Conservation (phyloP, 2,797 vertebrate species). For the Melanotaenia nigrans region DNA sequence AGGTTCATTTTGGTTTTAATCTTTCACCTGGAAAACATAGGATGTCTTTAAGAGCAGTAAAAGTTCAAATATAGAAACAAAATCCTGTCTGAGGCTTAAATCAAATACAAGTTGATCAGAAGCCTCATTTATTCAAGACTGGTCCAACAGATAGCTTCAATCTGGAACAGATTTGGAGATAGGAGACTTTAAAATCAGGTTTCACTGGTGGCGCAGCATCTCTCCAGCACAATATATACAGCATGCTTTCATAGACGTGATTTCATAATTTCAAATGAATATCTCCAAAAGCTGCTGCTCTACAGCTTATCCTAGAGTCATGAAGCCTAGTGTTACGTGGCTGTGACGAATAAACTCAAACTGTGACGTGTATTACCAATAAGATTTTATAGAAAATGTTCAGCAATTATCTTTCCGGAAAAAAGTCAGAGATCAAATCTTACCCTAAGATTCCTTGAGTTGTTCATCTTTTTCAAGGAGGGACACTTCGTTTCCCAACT, state of each 20-base stretch:
- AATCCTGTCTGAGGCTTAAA: neutral
- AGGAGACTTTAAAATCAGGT: neutral
- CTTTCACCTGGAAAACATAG: neutral
- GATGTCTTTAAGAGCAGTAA: neutral
- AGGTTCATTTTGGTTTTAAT: neutral
- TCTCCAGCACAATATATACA: neutral
- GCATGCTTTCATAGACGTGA: neutral
- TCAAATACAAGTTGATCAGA: neutral
- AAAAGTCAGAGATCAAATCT: constrained; percentile 43
- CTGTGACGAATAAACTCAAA: constrained; percentile 22
- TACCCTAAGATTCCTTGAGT: constrained; percentile 78
- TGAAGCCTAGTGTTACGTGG: constrained; percentile 5
- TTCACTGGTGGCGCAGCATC: neutral
- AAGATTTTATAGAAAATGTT: constrained; percentile 23
- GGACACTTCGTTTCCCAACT: constrained; percentile 58
- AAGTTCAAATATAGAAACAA: constrained; percentile 3
- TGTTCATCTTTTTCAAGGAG: constrained; percentile 73
- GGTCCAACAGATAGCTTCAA: neutral
- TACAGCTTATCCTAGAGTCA: constrained; percentile 4
- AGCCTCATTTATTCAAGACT: neutral
- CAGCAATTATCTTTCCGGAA: neutral
- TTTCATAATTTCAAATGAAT: constrained; percentile 7
- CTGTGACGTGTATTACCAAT: constrained; percentile 25
- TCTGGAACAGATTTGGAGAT: neutral
- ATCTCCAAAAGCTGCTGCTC: constrained; percentile 22